phyloP scores from a whole-genome alignment of 2,797 vertebrate genomes.

The Apogon talboti region DNA sequence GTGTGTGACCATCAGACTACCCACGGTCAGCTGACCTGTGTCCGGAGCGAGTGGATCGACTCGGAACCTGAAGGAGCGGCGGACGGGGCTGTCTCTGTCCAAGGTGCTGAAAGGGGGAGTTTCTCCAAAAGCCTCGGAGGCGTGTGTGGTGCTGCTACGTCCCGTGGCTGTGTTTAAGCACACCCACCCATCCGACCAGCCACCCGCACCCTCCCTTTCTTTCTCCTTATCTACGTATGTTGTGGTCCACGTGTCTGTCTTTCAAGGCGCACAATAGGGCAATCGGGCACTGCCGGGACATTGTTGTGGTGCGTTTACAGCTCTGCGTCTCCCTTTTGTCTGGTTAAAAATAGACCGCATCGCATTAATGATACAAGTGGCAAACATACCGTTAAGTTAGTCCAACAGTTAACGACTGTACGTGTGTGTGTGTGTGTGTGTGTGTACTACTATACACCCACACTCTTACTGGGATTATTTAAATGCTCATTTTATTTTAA shows the following conservation, averaged over 20 bases:
- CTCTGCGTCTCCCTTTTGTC: conserved; percentile 68
- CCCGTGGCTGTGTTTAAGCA: conserved; percentile 39
- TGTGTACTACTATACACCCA: no score
- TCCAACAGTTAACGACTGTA: no score
- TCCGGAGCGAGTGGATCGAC: conserved; percentile 36
- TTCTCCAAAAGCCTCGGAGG: conserved; percentile 58
- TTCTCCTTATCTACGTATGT: conserved; percentile 55
- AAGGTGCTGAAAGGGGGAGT: conserved; percentile 85
- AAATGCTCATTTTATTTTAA: no score
- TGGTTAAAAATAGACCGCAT: conserved; percentile 53
- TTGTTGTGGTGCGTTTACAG: conserved; percentile 71
- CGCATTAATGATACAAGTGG: conserved; percentile 49
- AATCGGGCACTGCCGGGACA: conserved; percentile 54
- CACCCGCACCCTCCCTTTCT: conserved; percentile 26
- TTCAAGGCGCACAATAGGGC: conserved; percentile 75
- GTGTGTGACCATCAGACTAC: conserved; percentile 48
- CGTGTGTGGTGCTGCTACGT: conserved; percentile 55
- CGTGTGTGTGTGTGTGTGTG: no score
- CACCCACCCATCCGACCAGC: conserved; percentile 19
- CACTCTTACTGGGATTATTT: no score
- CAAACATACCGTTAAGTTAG: conserved; percentile 10
- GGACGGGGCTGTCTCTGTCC: conserved; percentile 81
- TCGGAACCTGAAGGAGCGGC: conserved; percentile 6
- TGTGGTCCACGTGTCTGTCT: conserved; percentile 79
- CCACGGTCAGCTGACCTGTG: conserved; percentile 74